Conservation (phyloP, 2,113 vertebrate species). For the Balaeniceps rex region DNA sequence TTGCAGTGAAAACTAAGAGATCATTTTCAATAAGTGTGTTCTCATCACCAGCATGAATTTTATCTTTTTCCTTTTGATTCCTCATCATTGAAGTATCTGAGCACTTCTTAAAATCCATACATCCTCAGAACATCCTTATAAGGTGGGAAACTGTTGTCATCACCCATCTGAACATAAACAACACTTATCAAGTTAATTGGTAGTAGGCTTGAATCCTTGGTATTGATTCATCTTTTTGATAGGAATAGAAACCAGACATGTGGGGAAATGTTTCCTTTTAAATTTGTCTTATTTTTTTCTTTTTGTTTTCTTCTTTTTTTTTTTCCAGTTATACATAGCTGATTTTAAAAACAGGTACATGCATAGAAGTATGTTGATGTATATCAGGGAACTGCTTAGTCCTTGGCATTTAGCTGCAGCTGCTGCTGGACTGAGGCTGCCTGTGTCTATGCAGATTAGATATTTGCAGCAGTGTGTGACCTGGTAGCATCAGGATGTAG, state of each 20-base stretch:
- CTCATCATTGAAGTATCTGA: neutral
- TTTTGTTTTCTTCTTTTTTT: neutral
- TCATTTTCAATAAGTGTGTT: neutral
- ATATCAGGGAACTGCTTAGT: neutral
- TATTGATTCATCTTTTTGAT: neutral
- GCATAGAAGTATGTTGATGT: neutral
- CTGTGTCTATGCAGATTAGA: neutral
- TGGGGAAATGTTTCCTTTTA: neutral
- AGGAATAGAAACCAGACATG: neutral
- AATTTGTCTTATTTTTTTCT: neutral
- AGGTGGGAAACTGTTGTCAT: neutral
- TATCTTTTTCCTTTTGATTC: neutral
- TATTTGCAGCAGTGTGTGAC: neutral
- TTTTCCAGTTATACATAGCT: neutral
- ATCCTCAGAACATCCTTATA: neutral
- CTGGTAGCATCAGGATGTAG: neutral
- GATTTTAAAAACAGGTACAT: neutral
- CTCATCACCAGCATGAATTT: neutral
- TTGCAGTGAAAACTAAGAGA: neutral
- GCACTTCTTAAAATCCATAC: neutral
- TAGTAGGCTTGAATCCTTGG: neutral
- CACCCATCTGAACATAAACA: neutral
- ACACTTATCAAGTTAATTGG: neutral
- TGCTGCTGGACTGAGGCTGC: neutral
- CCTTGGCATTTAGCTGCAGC: neutral